phyloP scores from a whole-genome alignment of 2,888 invertebrate genomes.

The Tetramorium bicarinatum region DNA sequence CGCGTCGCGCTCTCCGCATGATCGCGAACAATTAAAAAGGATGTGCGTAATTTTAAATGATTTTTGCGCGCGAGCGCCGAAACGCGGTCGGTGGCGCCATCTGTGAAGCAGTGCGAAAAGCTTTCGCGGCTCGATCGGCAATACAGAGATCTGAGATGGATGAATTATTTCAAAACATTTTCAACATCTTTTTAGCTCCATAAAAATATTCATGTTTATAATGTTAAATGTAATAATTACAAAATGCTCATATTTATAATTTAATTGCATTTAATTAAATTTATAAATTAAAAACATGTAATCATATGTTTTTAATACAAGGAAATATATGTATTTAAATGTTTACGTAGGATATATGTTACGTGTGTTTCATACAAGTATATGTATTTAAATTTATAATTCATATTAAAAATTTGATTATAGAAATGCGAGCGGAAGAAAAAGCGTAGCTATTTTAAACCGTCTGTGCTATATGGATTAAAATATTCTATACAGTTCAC shows the following conservation, averaged over 20 bases:
- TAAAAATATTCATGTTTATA: too few species aligned
- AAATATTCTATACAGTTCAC: background rate
- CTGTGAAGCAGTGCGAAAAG: background rate
- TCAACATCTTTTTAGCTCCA: background rate
- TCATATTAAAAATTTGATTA: background rate
- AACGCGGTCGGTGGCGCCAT: background rate
- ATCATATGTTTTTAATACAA: background rate
- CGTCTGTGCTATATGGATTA: background rate
- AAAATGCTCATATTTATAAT: background rate
- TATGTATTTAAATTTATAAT: background rate
- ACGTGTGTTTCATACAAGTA: background rate
- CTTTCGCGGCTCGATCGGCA: background rate
- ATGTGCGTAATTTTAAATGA: conserved; percentile 38
- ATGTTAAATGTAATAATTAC: too few species aligned
- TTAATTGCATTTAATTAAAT: background rate
- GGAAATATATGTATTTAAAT: background rate
- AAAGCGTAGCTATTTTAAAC: background rate
- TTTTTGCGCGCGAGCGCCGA: conserved; percentile 57
- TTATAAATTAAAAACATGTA: background rate
- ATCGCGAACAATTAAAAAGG: conserved; percentile 11
- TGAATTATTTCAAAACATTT: background rate
- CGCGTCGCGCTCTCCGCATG: conserved; percentile 55
- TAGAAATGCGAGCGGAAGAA: background rate
- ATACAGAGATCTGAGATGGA: background rate
- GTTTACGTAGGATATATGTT: background rate